A percentile compares a stretch with the other conserved stretches of the same genome.
Conservation (phyloP, 2,888 invertebrate genomes). For the Allacma fusca region DNA sequence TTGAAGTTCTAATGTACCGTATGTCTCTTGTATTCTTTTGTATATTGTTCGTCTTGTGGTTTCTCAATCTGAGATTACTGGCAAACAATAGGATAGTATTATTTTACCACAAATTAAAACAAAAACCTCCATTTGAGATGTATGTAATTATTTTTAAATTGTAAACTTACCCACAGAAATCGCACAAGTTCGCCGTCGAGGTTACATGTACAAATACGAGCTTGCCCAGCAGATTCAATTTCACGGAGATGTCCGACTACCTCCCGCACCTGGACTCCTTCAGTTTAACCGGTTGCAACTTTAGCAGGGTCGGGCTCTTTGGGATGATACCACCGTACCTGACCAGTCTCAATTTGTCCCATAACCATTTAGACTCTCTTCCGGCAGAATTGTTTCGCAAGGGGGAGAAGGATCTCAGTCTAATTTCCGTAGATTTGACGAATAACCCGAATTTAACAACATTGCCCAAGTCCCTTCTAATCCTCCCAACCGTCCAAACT, state of each 20-base stretch:
- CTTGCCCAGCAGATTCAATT: constrained; percentile 10
- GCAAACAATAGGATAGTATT: too few species aligned
- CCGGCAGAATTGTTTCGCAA: neutral
- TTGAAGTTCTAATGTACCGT: too few species aligned
- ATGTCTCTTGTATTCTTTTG: too few species aligned
- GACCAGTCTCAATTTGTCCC: constrained; percentile 22
- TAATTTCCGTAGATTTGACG: neutral
- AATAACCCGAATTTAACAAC: constrained; percentile 16
- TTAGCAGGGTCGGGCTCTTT: neutral
- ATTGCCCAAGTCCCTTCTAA: constrained; percentile 24
- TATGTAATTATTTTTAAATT: too few species aligned
- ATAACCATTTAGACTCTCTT: constrained; percentile 29
- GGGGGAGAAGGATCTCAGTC: neutral
- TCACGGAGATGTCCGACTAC: constrained; percentile 18
- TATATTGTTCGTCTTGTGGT: too few species aligned
- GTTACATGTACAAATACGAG: too few species aligned
- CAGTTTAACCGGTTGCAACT: constrained; percentile 11
- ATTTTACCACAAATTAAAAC: too few species aligned
- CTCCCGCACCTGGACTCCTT: constrained; percentile 3
- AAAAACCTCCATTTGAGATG: too few species aligned
- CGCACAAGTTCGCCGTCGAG: too few species aligned
- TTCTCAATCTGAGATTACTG: too few species aligned
- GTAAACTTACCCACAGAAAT: too few species aligned
- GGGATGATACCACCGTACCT: constrained; percentile 4
- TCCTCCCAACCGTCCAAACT: neutral